A percentile compares a stretch with the other conserved stretches of the same genome.
Evolutionary conservation across 2,888 invertebrate genomes (phyloP).

Genomic region (Lasioglossum marginatum): DNA sequence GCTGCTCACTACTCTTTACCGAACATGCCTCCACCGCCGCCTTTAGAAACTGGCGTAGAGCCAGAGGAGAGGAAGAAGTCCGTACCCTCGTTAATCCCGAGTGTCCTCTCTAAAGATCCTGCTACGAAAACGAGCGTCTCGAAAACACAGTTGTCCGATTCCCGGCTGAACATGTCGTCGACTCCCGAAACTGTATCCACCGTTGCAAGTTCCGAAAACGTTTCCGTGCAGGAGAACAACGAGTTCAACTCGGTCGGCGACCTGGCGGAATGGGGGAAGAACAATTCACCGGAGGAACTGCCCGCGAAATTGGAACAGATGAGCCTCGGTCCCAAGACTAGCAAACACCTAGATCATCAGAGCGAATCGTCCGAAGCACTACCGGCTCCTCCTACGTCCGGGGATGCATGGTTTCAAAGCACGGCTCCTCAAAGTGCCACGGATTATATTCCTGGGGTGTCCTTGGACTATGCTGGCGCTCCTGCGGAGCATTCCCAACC

Average conservation of each 20-base stretch:
- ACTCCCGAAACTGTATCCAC: slow-evolving; percentile 51
- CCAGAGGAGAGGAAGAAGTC: slow-evolving; percentile 75
- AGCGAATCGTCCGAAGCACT: slow-evolving; percentile 33
- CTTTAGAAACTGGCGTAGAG: slow-evolving; percentile 69
- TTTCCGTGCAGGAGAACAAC: slow-evolving; percentile 47
- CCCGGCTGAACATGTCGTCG: slow-evolving; percentile 29
- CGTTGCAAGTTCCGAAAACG: slow-evolving; percentile 49
- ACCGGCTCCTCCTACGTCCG: slow-evolving; percentile 31
- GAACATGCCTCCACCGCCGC: slow-evolving; percentile 62
- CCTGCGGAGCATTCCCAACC: slow-evolving; percentile 57
- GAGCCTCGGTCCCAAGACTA: slow-evolving; percentile 68
- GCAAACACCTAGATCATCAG: slow-evolving; percentile 62
- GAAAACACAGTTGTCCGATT: slow-evolving; percentile 47
- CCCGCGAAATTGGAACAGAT: slow-evolving; percentile 76
- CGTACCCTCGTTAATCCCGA: slow-evolving; percentile 66
- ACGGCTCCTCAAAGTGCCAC: slow-evolving; percentile 39
- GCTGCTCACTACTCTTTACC: slow-evolving; percentile 67
- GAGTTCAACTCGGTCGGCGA: slow-evolving; percentile 74
- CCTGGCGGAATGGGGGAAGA: slow-evolving; percentile 68
- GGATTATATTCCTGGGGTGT: slow-evolving; percentile 56
- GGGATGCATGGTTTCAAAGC: slow-evolving; percentile 53
- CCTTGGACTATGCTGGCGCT: slow-evolving; percentile 49
- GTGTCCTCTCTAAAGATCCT: slow-evolving; percentile 71
- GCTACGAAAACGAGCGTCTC: slow-evolving; percentile 26
- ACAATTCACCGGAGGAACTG: slow-evolving; percentile 67